Evolutionary conservation across 2,888 invertebrate species (phyloP).

Genomic region (Acleris sparsana): DNA sequence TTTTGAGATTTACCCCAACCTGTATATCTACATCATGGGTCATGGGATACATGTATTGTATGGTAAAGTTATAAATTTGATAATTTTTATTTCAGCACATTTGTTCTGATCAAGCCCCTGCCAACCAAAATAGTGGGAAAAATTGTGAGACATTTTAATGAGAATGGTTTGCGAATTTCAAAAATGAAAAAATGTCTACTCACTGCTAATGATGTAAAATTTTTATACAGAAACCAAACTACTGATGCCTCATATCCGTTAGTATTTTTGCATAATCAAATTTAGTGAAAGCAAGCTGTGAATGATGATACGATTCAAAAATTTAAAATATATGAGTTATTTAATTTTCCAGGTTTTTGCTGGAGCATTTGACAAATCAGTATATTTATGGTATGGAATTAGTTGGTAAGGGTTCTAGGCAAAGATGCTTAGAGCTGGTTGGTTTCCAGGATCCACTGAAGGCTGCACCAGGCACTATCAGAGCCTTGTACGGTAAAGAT

Average conservation of each 20-base stretch:
- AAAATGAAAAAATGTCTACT: constrained; percentile 89
- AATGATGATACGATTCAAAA: neutral
- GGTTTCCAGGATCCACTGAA: constrained; percentile 85
- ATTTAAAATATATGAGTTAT: neutral
- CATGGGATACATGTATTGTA: too few species aligned
- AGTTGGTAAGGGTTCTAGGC: constrained; percentile 87
- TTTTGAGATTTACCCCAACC: too few species aligned
- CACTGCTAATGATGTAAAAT: constrained; percentile 84
- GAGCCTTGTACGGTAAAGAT: constrained; percentile 87
- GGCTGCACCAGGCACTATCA: constrained; percentile 85
- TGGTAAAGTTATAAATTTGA: neutral
- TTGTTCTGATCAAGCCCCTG: constrained; percentile 90
- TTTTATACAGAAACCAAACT: constrained; percentile 52
- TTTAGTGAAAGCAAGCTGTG: too few species aligned
- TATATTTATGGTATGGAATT: constrained; percentile 89
- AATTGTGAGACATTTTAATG: constrained; percentile 87
- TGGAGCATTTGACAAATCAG: constrained; percentile 87
- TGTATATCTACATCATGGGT: too few species aligned
- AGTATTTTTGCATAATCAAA: constrained; percentile 52
- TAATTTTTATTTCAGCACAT: constrained; percentile 82
- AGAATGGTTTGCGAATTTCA: constrained; percentile 84
- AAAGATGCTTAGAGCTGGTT: constrained; percentile 82
- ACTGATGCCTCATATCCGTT: constrained; percentile 84
- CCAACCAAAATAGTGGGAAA: constrained; percentile 88
- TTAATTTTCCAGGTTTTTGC: constrained; percentile 72